Evolutionary conservation across 2,888 invertebrate genomes (phyloP).

Genomic region (Thysanoteuthis rhombus): DNA sequence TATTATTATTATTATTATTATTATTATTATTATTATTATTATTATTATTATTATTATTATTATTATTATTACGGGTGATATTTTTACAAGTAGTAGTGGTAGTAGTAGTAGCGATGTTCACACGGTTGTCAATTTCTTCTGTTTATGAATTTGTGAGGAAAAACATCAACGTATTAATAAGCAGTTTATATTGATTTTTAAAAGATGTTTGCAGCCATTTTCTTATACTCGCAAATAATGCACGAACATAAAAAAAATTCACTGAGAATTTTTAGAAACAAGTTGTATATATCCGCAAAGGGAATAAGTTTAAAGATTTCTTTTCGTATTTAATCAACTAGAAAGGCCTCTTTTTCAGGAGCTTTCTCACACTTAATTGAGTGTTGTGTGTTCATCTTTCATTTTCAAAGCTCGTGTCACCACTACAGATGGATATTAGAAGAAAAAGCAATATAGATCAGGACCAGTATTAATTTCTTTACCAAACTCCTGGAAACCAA

Average conservation of each 20-base stretch:
- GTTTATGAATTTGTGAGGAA: neutral
- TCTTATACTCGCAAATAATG: neutral
- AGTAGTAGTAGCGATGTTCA: too few relatives aligned
- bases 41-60: too few relatives aligned
- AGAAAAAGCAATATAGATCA: neutral
- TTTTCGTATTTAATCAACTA: neutral
- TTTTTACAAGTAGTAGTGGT: too few relatives aligned
- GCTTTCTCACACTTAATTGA: neutral
- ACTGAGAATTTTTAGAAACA: neutral
- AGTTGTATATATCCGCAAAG: neutral
- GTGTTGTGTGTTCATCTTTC: neutral
- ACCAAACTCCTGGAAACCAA: neutral
- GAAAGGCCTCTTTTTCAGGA: neutral
- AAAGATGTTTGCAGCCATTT: neutral
- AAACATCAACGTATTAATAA: neutral
- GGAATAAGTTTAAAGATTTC: neutral
- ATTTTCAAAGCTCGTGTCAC: neutral
- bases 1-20: too few relatives aligned
- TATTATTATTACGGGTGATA: too few relatives aligned
- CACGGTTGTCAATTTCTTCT: neutral
- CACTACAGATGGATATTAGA: neutral
- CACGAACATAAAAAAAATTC: neutral
- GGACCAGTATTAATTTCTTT: neutral
- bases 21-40: too few relatives aligned
- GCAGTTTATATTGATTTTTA: neutral